These are phyloP conservation scores for Drosophila obscura DNA, from an alignment of 1,140 invertebrate species.

Conservation along the genomic window DNA sequence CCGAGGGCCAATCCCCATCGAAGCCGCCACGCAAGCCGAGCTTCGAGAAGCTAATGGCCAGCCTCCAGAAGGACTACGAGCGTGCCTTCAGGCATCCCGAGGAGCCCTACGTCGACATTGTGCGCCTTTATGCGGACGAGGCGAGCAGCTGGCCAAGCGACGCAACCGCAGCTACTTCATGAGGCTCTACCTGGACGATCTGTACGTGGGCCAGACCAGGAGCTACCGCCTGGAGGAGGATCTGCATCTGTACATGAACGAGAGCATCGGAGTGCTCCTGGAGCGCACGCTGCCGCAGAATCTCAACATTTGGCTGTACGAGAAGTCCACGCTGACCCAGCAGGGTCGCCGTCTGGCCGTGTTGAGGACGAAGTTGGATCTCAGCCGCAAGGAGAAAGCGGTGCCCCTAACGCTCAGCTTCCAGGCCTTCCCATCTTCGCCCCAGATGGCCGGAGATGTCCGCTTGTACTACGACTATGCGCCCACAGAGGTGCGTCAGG, in stretches of 20 bases:
- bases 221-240: slow-evolving; percentile 77
- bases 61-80: slow-evolving; percentile 72
- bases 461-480: slow-evolving; percentile 53
- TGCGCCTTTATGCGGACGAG: slow-evolving; percentile 54
- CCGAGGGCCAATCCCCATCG: neutral
- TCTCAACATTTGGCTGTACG: slow-evolving; percentile 67
- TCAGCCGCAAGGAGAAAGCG: slow-evolving; percentile 4
- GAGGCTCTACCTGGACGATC: slow-evolving; percentile 67
- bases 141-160: slow-evolving; percentile 47
- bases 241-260: slow-evolving; percentile 71
- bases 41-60: slow-evolving; percentile 67
- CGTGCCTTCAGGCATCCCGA: slow-evolving; percentile 84
- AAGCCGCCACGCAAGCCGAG: slow-evolving; percentile 75
- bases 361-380: slow-evolving; percentile 39
- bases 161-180: slow-evolving; percentile 74
- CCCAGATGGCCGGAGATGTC: slow-evolving; percentile 52
- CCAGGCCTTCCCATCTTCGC: slow-evolving; percentile 7
- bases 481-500: slow-evolving; percentile 16
- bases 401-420: slow-evolving; percentile 44
- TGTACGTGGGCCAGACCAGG: slow-evolving; percentile 68
- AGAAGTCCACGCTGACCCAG: slow-evolving; percentile 59
- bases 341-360: slow-evolving; percentile 55
- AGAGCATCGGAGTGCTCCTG: slow-evolving; percentile 66
- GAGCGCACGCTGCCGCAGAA: slow-evolving; percentile 70
- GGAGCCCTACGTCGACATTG: slow-evolving; percentile 84